phyloP scores from a whole-genome alignment of 2,888 invertebrate genomes.

The Gibbula magus region DNA sequence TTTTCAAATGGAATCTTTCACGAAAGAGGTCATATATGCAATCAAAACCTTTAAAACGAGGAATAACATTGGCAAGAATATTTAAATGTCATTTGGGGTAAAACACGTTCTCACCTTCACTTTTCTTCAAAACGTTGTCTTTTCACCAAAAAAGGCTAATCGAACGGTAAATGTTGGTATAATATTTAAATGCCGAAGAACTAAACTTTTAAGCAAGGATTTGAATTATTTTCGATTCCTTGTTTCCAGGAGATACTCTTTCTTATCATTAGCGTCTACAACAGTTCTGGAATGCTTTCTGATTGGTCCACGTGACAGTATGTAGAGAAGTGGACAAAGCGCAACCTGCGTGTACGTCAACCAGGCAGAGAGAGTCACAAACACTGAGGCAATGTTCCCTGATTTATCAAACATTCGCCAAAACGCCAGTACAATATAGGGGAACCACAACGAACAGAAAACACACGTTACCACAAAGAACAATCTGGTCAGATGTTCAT shows the following conservation, averaged over 20 bases:
- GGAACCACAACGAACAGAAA: slow-evolving; percentile 61
- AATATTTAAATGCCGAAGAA: too few relatives aligned
- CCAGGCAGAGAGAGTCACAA: slow-evolving; percentile 62
- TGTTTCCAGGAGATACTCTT: slow-evolving; percentile 42
- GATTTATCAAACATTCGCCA: slow-evolving; percentile 58
- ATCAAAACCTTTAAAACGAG: too few relatives aligned
- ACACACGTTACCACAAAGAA: slow-evolving; percentile 62
- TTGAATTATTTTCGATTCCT: slow-evolving; percentile 32
- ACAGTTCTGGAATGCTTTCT: slow-evolving; percentile 30
- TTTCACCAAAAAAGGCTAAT: too few relatives aligned
- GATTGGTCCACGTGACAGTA: slow-evolving; percentile 40
- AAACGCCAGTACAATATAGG: slow-evolving; percentile 61
- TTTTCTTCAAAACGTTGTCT: too few relatives aligned
- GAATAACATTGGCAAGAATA: too few relatives aligned
- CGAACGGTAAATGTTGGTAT: too few relatives aligned
- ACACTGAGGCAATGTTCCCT: slow-evolving; percentile 38
- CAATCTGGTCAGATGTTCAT: slow-evolving; percentile 65
- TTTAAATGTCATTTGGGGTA: too few relatives aligned
- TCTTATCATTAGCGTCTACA: slow-evolving; percentile 35
- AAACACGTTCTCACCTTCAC: too few relatives aligned
- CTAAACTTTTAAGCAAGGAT: too few relatives aligned
- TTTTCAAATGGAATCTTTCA: too few relatives aligned
- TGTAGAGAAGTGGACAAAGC: slow-evolving; percentile 61
- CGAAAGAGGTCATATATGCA: too few relatives aligned
- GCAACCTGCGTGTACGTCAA: slow-evolving; percentile 64